phyloP scores from a whole-genome alignment of 2,888 invertebrate species.

The Melangyna quadrimaculata region DNA sequence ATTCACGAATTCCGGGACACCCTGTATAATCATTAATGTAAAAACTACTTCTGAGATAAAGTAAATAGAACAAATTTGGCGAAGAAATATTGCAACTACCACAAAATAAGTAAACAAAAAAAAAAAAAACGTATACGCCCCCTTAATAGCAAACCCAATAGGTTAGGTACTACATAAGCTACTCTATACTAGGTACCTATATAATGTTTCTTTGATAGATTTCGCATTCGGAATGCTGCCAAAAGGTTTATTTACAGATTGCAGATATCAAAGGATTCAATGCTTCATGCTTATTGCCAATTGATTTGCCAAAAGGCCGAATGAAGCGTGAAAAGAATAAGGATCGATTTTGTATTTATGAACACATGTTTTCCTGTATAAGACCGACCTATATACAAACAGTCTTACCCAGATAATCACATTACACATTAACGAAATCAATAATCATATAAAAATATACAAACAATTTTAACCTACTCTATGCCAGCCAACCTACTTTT shows the following conservation, averaged over 20 bases:
- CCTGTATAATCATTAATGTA: too few relatives aligned
- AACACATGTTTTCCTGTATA: slow-evolving; percentile 18
- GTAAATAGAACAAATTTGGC: slow-evolving; percentile 4
- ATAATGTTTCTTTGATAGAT: slow-evolving; percentile 9
- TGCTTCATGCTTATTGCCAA: slow-evolving; percentile 46
- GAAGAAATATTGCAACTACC: slow-evolving; percentile 4
- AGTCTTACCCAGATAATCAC: neutral
- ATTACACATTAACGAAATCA: too few relatives aligned
- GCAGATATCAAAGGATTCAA: slow-evolving; percentile 35
- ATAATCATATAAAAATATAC: too few relatives aligned
- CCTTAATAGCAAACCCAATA: neutral
- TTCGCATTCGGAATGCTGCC: slow-evolving; percentile 19
- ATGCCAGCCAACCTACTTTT: too few relatives aligned
- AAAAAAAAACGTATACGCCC: neutral
- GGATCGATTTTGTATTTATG: slow-evolving; percentile 40
- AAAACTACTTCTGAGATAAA: neutral
- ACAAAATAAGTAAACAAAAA: neutral
- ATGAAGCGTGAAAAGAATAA: slow-evolving; percentile 39
- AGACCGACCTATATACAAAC: neutral
- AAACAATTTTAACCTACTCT: too few relatives aligned
- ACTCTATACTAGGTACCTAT: neutral
- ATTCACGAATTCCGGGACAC: too few relatives aligned
- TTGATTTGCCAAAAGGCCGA: slow-evolving; percentile 48
- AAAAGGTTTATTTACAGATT: slow-evolving; percentile 50
- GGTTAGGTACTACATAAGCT: too few relatives aligned